Base-by-base conservation (phyloP, 2,113 vertebrate species). In the Stegostoma tigrinum region DNA sequence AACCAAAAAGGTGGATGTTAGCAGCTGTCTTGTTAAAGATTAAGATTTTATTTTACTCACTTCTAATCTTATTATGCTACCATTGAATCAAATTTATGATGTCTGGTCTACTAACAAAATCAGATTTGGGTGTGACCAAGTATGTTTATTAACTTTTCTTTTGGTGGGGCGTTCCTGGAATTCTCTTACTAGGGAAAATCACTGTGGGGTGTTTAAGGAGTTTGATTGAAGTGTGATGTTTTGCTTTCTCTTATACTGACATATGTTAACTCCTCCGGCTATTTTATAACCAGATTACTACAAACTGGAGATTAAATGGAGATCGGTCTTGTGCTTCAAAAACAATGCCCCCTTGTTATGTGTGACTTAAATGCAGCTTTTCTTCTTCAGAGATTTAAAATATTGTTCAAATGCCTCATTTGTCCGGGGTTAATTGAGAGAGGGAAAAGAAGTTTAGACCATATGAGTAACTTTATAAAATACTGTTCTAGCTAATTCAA, bases 281-380 rank as follows among this genome's bases (percentile, higher is more conserved):
- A 52, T 75, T 72, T 72, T 95, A 72, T 95, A 95, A 67, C 42
- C 12, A 95, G 21, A 12, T 95, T 95, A 68, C 68, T 75, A 75
- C 94, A 95, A 45, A 93, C 42, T 93, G 90, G 90, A 93, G 90
- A 66, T 93, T 93, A 67, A 95, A 72, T 27, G 86, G 24, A 45
- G 17, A 72, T 48, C 15, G 67, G 12, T 48, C 34, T 68, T 24
- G 24, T 72, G 42, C 10, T 52, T 75, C 94, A 75, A 70, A 30
- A 52, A 17, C 91, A 27, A 52, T 34, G 12, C 45, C 27, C 14
- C 34, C 34, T 52, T 70, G 42, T 45, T 70, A 94, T 27, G 5
- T 67, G 12, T 5, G 15, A 38, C 52, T 66, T 61, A 67, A 89
- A 38, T 67, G 66, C 17, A 90, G 52, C 17, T 72, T 95, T 68